Evolutionary conservation across 2,888 invertebrate genomes (phyloP).

Genomic region (Tinea pellionella): DNA sequence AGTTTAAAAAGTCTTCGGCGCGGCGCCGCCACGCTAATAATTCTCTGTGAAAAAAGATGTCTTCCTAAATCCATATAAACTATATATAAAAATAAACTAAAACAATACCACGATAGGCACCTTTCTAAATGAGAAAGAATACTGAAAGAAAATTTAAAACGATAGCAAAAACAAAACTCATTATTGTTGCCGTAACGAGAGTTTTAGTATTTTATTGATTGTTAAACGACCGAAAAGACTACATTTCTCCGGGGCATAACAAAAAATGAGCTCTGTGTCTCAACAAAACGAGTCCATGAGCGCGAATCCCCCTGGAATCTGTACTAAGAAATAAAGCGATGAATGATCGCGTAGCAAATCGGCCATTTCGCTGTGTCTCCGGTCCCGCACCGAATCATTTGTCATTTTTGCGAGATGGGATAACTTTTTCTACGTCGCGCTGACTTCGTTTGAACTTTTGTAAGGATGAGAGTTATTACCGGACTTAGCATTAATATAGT

Average conservation of each 20-base stretch:
- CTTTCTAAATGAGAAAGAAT: background rate
- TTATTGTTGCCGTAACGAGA: background rate
- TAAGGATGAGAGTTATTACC: conserved; percentile 46
- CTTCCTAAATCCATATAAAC: no score
- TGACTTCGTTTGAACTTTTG: conserved; percentile 57
- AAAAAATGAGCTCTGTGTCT: conserved; percentile 18
- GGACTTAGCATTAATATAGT: conserved; percentile 16
- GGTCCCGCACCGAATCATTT: conserved; percentile 44
- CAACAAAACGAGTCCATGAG: conserved; percentile 28
- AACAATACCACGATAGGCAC: background rate
- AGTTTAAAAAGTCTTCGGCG: no score
- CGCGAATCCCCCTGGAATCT: conserved; percentile 29
- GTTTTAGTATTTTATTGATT: conserved; percentile 18
- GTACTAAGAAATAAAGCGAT: conserved; percentile 22
- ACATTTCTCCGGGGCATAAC: conserved; percentile 6
- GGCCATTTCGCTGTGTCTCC: conserved; percentile 43
- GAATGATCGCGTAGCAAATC: conserved; percentile 55
- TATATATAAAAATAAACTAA: no score
- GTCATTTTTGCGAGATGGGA: conserved; percentile 58
- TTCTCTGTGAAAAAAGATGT: no score
- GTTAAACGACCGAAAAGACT: conserved; percentile 19
- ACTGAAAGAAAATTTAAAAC: background rate
- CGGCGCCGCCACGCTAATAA: no score
- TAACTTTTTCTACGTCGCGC: conserved; percentile 59
- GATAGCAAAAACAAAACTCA: background rate